These are phyloP conservation scores for Ephialtes manifestator DNA, from an alignment of 2,888 invertebrate species.

Conservation along the genomic window DNA sequence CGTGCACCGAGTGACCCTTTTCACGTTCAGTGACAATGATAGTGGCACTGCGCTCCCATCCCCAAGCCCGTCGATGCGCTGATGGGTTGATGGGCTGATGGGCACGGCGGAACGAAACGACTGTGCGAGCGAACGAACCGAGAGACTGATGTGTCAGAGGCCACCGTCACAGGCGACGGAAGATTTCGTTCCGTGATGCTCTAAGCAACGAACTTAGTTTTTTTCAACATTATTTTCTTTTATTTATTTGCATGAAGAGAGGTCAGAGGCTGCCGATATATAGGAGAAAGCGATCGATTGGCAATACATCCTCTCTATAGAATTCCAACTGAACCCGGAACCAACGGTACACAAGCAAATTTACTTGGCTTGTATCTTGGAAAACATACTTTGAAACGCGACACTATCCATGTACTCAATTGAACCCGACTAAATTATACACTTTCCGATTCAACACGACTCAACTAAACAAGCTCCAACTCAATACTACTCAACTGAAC, in stretches of 20 bases:
- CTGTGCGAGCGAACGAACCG: slow-evolving; percentile 43
- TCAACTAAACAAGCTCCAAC: too few relatives aligned
- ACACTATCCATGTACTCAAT: too few relatives aligned
- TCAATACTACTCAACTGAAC: too few relatives aligned
- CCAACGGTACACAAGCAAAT: too few relatives aligned
- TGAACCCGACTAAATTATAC: too few relatives aligned
- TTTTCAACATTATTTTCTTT: slow-evolving; percentile 4
- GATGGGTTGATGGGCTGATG: slow-evolving; percentile 43
- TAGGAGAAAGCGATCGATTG: not conserved
- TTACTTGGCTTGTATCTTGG: too few relatives aligned
- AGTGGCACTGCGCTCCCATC: slow-evolving; percentile 47
- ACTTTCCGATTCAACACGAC: too few relatives aligned
- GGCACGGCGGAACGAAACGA: slow-evolving; percentile 61
- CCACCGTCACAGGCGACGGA: slow-evolving; percentile 21
- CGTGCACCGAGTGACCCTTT: slow-evolving; percentile 67
- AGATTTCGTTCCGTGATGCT: slow-evolving; percentile 35
- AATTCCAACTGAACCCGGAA: too few relatives aligned
- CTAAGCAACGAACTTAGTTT: slow-evolving; percentile 9
- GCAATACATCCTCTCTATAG: too few relatives aligned
- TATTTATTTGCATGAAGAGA: not conserved
- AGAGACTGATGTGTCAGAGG: slow-evolving; percentile 18
- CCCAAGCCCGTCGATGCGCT: slow-evolving; percentile 47
- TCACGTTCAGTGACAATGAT: slow-evolving; percentile 66
- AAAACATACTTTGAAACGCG: too few relatives aligned
- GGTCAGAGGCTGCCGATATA: not conserved